Percentiles rank a stretch among this genome's conserved stretches.
Conservation (phyloP, 2,888 invertebrate species). For the Crocallis elinguaria region DNA sequence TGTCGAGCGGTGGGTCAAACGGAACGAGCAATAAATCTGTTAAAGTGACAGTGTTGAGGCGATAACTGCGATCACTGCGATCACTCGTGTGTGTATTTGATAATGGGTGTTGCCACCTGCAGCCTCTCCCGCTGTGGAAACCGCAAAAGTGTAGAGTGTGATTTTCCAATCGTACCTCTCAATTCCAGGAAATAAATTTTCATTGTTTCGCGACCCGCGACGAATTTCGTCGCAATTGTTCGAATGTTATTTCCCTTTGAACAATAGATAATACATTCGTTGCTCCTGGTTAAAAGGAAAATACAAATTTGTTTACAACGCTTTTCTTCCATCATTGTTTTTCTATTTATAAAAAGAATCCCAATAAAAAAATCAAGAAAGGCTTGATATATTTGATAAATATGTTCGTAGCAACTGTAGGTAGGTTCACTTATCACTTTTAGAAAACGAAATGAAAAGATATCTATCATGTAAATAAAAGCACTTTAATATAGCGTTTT, state of each 20-base stretch:
- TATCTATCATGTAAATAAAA: neutral
- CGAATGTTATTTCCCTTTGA: conserved; percentile 11
- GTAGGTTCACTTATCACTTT: too few species aligned
- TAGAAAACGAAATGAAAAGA: too few species aligned
- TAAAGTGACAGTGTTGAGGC: conserved; percentile 62
- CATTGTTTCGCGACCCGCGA: neutral
- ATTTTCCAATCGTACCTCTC: conserved; percentile 3
- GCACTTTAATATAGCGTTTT: conserved; percentile 1
- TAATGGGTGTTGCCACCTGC: conserved; percentile 66
- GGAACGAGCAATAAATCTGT: conserved; percentile 65
- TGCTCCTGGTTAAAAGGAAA: neutral
- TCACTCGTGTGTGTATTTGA: conserved; percentile 65
- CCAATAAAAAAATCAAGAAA: neutral
- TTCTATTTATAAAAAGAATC: neutral
- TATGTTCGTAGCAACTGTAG: too few species aligned
- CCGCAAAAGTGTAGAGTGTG: conserved; percentile 38
- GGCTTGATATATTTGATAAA: neutral
- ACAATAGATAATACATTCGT: conserved; percentile 14
- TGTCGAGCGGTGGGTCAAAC: conserved; percentile 54
- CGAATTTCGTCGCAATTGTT: conserved; percentile 5
- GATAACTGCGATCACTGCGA: conserved; percentile 68
- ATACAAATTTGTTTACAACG: neutral
- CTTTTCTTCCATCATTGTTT: neutral
- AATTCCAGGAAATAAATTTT: conserved; percentile 8
- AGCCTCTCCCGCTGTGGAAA: conserved; percentile 28